phyloP scores from a whole-genome alignment of 1,140 invertebrate genomes.

The Homarus americanus region DNA sequence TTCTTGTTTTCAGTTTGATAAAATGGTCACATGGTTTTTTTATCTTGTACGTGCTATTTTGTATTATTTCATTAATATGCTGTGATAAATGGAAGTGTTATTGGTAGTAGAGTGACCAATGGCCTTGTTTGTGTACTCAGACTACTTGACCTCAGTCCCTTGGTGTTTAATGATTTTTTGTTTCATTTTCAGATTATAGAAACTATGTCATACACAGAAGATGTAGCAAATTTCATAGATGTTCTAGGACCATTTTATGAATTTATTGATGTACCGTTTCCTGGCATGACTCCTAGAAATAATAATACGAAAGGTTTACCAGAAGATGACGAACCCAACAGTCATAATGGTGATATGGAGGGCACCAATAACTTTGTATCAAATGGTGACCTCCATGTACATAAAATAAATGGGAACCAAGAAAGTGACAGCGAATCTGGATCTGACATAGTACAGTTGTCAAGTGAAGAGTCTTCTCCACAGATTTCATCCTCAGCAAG shows the following conservation, averaged over 20 bases:
- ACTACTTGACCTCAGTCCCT: no score
- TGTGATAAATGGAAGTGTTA: no score
- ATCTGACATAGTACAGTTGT: neutral
- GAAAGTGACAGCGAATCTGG: neutral
- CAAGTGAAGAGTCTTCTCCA: constrained; percentile 32
- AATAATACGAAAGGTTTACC: constrained; percentile 29
- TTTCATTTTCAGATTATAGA: constrained; percentile 80
- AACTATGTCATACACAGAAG: constrained; percentile 81
- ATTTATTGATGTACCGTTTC: constrained; percentile 78
- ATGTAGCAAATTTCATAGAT: constrained; percentile 80
- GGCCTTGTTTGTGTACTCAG: no score
- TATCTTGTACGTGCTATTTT: no score
- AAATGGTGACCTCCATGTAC: neutral
- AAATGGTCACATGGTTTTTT: no score
- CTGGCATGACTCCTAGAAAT: constrained; percentile 34
- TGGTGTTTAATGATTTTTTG: neutral
- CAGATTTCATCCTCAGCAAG: neutral
- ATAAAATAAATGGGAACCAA: neutral
- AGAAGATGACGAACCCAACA: neutral
- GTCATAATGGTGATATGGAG: neutral
- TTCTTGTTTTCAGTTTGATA: no score
- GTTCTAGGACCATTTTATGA: constrained; percentile 81
- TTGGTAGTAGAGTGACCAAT: no score
- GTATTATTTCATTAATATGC: no score
- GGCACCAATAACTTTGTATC: neutral